phyloP scores from a whole-genome alignment of 2,113 vertebrate species.

The Campylomormyrus numenius region DNA sequence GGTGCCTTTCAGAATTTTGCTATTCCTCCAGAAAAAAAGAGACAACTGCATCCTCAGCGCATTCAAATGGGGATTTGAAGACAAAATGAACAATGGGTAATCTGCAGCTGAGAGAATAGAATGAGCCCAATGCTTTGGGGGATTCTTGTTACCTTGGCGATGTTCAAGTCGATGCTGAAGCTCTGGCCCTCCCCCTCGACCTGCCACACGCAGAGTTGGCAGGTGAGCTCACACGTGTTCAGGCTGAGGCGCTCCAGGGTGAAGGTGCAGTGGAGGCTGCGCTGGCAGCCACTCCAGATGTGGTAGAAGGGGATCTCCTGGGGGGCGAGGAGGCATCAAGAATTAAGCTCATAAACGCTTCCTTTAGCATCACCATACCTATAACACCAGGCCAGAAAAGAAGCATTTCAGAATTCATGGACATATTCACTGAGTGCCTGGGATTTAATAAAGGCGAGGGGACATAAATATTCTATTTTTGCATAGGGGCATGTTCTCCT shows the following conservation, averaged over 20 bases:
- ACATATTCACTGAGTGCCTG: not conserved
- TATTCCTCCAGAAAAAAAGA: not conserved
- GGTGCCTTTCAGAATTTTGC: not conserved
- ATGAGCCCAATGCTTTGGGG: not conserved
- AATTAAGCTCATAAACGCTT: slow-evolving; percentile 3
- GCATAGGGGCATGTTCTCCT: not conserved
- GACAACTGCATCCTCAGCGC: not conserved
- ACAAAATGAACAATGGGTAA: not conserved
- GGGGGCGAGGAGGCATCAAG: not conserved
- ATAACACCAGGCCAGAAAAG: not conserved
- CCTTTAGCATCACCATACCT: not conserved
- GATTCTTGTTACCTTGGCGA: slow-evolving; percentile 75
- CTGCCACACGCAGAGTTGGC: slow-evolving; percentile 98
- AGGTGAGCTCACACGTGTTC: slow-evolving; percentile 88
- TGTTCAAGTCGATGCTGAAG: slow-evolving; percentile 87
- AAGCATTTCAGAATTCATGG: too few species aligned
- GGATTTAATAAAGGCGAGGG: not conserved
- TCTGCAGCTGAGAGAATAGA: not conserved
- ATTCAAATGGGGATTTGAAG: not conserved
- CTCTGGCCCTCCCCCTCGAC: slow-evolving; percentile 97
- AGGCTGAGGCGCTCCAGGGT: slow-evolving; percentile 88
- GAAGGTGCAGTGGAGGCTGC: slow-evolving; percentile 92
- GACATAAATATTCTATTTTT: not conserved
- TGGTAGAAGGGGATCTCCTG: slow-evolving; percentile 98
- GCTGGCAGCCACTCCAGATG: slow-evolving; percentile 92